Evolutionary conservation across 2,113 vertebrate genomes (phyloP).

Genomic region (Pelecanoides urinatrix): DNA sequence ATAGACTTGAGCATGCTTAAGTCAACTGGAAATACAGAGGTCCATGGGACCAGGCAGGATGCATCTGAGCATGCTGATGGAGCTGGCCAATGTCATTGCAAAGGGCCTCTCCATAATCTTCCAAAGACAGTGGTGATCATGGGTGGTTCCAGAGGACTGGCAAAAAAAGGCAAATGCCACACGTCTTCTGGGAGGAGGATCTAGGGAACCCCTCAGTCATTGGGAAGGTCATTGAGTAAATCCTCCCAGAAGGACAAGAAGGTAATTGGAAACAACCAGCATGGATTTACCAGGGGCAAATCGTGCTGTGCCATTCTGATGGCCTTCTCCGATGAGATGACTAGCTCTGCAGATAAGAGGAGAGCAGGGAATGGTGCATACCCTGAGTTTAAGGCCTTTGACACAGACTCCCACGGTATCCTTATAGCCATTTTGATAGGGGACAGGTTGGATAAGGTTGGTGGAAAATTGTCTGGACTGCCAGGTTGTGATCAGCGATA

Average conservation of each 20-base stretch:
- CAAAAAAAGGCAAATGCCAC: background rate
- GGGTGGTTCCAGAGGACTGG: background rate
- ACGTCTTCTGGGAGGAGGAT: background rate
- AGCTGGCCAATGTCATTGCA: background rate
- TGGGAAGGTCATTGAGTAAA: background rate
- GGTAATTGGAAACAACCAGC: background rate
- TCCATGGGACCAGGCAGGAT: background rate
- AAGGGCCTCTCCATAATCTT: background rate
- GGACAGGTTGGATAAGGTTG: background rate
- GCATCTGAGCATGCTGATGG: background rate
- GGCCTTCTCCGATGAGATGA: background rate
- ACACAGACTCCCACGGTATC: background rate
- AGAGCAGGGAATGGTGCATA: background rate
- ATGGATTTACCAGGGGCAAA: background rate
- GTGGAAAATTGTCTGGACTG: background rate
- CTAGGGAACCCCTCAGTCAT: background rate
- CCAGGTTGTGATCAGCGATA: background rate
- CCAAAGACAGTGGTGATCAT: background rate
- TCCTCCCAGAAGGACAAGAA: background rate
- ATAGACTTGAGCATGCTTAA: background rate
- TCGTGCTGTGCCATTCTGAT: background rate
- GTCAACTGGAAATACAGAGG: background rate
- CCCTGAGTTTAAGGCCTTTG: background rate
- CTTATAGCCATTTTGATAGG: background rate
- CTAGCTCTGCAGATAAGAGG: background rate